phyloP scores from a whole-genome alignment of 2,113 vertebrate genomes.

The human region DNA sequence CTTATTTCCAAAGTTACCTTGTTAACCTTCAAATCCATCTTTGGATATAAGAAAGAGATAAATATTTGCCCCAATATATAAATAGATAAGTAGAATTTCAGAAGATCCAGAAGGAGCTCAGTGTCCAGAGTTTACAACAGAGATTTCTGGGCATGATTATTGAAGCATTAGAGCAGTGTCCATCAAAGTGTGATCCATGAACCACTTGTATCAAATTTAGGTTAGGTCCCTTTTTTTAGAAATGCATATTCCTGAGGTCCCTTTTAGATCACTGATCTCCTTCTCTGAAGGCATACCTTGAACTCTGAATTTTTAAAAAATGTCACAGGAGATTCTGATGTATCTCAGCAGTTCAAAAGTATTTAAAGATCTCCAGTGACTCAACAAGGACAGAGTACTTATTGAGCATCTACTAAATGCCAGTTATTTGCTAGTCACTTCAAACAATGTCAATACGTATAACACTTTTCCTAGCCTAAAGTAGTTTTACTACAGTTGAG shows the following conservation, averaged over 20 bases:
- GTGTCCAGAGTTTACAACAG: background rate
- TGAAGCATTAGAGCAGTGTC: background rate
- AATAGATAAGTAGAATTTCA: background rate
- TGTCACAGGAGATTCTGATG: background rate
- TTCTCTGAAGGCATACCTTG: background rate
- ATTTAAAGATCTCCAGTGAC: background rate
- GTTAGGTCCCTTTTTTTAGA: background rate
- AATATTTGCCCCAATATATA: background rate
- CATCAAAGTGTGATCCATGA: background rate
- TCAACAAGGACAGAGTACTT: background rate
- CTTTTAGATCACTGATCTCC: background rate
- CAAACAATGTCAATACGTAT: background rate
- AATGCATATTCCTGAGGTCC: background rate
- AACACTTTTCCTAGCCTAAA: background rate
- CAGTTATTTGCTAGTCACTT: background rate
- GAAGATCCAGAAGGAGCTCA: background rate
- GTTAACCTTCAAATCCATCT: conserved; percentile 52
- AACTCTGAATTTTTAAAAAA: background rate
- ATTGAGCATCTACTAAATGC: background rate
- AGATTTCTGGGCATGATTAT: background rate
- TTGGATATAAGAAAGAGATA: conserved; percentile 4
- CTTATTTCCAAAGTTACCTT: conserved; percentile 42
- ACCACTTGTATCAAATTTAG: background rate
- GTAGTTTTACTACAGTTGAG: background rate
- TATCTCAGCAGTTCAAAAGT: background rate